phyloP scores from a whole-genome alignment of 2,113 vertebrate species.

The Psilopogon haemacephalus region DNA sequence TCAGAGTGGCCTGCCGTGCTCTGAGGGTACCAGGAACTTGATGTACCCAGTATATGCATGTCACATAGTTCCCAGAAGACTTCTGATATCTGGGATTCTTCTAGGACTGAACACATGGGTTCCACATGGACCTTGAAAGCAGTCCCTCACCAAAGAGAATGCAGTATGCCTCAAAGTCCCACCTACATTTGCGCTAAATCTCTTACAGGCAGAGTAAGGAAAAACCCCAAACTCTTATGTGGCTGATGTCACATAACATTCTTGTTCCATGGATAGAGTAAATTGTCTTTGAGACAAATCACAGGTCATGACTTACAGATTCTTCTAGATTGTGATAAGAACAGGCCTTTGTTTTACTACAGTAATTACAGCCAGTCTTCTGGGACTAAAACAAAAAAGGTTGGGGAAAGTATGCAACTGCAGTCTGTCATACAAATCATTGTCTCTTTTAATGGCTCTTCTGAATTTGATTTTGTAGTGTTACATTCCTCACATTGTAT shows the following conservation, averaged over 20 bases:
- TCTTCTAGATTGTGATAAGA: not conserved
- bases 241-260: not conserved
- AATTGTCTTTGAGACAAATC: not conserved
- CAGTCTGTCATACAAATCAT: not conserved
- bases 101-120: not conserved
- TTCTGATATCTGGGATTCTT: not conserved
- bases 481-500: not conserved
- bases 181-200: not conserved
- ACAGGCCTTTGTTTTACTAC: not conserved
- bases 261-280: not conserved
- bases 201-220: not conserved
- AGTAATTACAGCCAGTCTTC: not conserved
- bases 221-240: not conserved
- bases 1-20: not conserved
- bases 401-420: not conserved
- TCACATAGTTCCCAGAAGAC: not conserved
- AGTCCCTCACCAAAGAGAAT: not conserved
- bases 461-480: not conserved
- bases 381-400: not conserved
- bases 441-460: not conserved
- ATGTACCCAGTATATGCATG: accelerated
- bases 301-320: not conserved
- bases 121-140: not conserved
- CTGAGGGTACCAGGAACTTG: not conserved
- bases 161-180: not conserved